Conservation (phyloP, 2,888 invertebrate genomes). For the Mayetiola destructor region DNA sequence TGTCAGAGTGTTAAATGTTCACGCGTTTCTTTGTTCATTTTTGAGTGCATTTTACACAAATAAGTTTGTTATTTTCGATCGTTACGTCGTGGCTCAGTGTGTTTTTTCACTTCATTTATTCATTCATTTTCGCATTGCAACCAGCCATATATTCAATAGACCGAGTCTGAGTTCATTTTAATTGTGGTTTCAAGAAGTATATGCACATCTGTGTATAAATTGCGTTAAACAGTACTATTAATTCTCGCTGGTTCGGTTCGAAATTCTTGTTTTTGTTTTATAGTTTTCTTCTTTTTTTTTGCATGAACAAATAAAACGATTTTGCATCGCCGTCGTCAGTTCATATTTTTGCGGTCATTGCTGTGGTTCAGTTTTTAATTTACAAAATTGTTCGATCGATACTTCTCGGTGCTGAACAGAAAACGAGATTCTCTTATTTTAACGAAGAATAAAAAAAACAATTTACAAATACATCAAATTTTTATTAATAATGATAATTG, state of each 20-base stretch:
- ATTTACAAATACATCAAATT: too few relatives aligned
- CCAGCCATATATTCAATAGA: slow-evolving; percentile 1
- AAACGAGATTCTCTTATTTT: too few relatives aligned
- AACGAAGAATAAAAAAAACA: too few relatives aligned
- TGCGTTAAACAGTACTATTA: too few relatives aligned
- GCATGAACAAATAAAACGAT: not conserved
- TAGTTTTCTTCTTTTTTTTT: too few relatives aligned
- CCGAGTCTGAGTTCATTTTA: not conserved
- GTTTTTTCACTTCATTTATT: not conserved
- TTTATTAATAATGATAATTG: too few relatives aligned
- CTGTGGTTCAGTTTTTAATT: not conserved
- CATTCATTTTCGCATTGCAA: not conserved
- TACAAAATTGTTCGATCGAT: too few relatives aligned
- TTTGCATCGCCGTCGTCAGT: not conserved
- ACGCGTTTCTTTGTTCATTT: slow-evolving; percentile 2
- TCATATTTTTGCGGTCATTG: not conserved
- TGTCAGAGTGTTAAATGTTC: too few relatives aligned
- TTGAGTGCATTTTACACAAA: not conserved
- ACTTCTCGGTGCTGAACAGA: too few relatives aligned
- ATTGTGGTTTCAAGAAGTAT: slow-evolving; percentile 6
- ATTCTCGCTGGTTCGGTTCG: too few relatives aligned
- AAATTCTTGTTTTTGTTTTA: too few relatives aligned
- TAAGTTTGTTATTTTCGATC: slow-evolving; percentile 1
- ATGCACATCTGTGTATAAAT: slow-evolving; percentile 4
- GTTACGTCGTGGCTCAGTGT: not conserved